Evolutionary conservation across 2,113 vertebrate species (phyloP), one percentile per base, ranked within the genome.

Genomic region (Bungarus multicinctus): DNA sequence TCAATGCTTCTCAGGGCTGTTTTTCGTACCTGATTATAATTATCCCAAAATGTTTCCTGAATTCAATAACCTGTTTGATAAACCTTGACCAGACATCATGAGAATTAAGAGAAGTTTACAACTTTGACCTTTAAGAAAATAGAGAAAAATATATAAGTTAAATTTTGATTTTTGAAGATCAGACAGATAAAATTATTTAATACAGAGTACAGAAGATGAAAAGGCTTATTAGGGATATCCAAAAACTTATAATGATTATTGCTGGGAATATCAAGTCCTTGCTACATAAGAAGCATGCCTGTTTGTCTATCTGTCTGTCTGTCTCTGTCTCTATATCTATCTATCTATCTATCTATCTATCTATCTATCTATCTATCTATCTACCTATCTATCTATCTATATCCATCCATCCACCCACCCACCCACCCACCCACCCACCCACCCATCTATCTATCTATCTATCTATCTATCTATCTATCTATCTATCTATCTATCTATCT

Each of bases 1-100:
- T 0, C 6, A 95, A 89, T 50, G 50, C 2, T 7, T 20, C 34
- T 91, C 0, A 0, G 64, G 6, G 89, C 18, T 52, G 53, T 64
- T 53, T 4, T 86, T 2, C 91, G 50, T 81, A 92, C 34, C 1
- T 54, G 25, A 93, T 87, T 34, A 91, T 94, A 93, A 92, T 81
- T 30, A 95, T 90, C 50, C 3, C 43, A 93, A 94, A 93, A 89
- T 95, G 85, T 57, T 87, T 58, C 81, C n/a, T 91, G 91, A 74
- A 90, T 92, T 95, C 92, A 92, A 47, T 90, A 93, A 54, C 58
- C 57, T 85, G 89, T 43, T 45, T 90, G 91, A 94, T 18, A 95
- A 96, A 93, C 10, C n/a, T 91, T 92, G 60, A 93, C 87, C 25
- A 85, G 90, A 91, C 8, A 94, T 95, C 3, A 22, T 87, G 81